phyloP scores from a whole-genome alignment of 2,888 invertebrate genomes.

The Crepidodera aurea region DNA sequence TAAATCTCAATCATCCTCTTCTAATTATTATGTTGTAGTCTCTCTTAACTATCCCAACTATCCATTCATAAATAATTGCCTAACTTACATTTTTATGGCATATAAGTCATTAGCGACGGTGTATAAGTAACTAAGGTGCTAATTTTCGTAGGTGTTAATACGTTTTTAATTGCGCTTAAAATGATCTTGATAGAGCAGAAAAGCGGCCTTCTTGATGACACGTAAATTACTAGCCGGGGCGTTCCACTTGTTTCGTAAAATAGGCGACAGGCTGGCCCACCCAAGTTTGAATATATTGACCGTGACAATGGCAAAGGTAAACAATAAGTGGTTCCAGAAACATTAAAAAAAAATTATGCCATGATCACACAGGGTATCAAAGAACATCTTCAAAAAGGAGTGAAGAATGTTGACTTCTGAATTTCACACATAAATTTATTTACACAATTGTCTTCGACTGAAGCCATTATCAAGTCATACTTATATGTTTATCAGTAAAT shows the following conservation, averaged over 20 bases:
- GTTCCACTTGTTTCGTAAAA: background rate
- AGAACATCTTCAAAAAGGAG: no score
- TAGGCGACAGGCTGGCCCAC: background rate
- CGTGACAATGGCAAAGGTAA: background rate
- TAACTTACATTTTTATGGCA: conserved; percentile 1
- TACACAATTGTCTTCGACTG: no score
- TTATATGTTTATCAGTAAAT: no score
- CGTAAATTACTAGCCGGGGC: conserved; percentile 5
- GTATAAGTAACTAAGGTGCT: conserved; percentile 4
- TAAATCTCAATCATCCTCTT: no score
- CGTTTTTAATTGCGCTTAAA: conserved; percentile 15
- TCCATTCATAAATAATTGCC: conserved; percentile 1
- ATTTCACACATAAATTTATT: no score
- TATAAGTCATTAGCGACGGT: background rate
- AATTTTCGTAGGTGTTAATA: conserved; percentile 18
- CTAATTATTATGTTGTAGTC: no score
- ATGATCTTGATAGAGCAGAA: conserved; percentile 11
- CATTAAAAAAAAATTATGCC: no score
- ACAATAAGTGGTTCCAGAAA: background rate
- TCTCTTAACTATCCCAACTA: no score
- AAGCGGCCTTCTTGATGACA: conserved; percentile 5
- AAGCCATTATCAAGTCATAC: no score
- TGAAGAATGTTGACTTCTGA: no score
- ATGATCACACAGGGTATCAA: no score
- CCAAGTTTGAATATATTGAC: background rate